phyloP scores from a whole-genome alignment of 1,140 invertebrate species.

The Papilio helenus region DNA sequence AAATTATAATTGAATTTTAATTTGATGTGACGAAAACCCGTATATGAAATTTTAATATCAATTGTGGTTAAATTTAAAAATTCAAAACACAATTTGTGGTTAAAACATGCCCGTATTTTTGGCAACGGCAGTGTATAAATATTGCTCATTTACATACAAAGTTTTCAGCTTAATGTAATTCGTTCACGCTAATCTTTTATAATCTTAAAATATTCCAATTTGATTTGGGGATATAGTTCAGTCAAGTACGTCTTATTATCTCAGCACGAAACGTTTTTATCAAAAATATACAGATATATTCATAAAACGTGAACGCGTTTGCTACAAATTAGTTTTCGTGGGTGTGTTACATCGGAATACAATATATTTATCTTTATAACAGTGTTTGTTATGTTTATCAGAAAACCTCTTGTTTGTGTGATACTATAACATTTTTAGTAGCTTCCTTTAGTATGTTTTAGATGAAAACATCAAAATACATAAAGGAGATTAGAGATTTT shows the following conservation, averaged over 20 bases:
- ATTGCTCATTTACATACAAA: background rate
- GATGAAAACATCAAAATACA: too few species aligned
- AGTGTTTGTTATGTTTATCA: conserved; percentile 61
- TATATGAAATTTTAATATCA: background rate
- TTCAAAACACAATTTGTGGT: background rate
- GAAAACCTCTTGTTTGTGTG: conserved; percentile 48
- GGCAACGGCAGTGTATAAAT: background rate
- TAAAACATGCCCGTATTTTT: background rate
- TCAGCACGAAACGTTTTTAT: background rate
- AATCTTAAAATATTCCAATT: background rate
- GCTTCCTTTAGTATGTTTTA: too few species aligned
- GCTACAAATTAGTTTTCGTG: conserved; percentile 39
- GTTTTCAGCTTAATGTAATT: background rate
- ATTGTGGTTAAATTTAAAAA: background rate
- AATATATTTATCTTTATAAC: conserved; percentile 61
- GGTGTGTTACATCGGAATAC: conserved; percentile 46
- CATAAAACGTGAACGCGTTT: background rate
- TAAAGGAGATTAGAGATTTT: too few species aligned
- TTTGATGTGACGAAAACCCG: too few species aligned
- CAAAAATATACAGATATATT: background rate
- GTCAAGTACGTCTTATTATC: background rate
- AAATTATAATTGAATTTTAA: too few species aligned
- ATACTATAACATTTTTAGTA: too few species aligned
- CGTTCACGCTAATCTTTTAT: background rate
- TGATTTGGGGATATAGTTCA: background rate